These are phyloP conservation scores for Pluvialis apricaria DNA, from an alignment of 2,113 vertebrate species.

Conservation along the genomic window DNA sequence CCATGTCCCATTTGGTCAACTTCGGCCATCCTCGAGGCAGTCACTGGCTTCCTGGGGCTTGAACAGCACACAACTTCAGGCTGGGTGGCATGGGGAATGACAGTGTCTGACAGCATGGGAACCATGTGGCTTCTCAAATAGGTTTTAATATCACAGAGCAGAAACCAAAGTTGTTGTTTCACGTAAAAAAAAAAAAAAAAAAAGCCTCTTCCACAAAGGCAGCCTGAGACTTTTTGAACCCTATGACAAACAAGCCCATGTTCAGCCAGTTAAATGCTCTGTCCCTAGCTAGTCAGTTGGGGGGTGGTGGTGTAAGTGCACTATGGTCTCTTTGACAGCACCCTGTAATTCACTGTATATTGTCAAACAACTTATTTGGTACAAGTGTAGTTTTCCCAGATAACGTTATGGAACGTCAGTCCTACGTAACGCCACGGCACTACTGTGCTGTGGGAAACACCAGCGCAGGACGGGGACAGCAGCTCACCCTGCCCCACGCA, in stretches of 20 bases:
- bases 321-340: background rate
- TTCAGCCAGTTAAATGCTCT: background rate
- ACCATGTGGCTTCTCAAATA: background rate
- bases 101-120: background rate
- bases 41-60: background rate
- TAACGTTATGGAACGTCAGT: rapidly evolving
- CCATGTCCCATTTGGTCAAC: background rate
- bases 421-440: background rate
- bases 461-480: rapidly evolving
- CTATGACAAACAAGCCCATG: background rate
- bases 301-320: background rate
- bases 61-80: background rate
- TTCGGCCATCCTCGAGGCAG: background rate
- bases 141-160: background rate
- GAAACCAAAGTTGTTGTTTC: background rate
- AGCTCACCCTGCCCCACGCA: background rate
- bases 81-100: background rate
- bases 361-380: background rate
- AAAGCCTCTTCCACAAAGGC: background rate
- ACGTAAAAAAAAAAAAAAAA: background rate
- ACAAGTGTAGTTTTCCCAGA: background rate
- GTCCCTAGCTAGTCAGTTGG: background rate
- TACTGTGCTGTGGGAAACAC: background rate
- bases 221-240: background rate
- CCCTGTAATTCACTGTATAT: background rate